Percentiles rank a stretch among this genome's conserved stretches.
Evolutionary conservation across 1,140 invertebrate species (phyloP).

Genomic region (Holcopasites calliopsidis): DNA sequence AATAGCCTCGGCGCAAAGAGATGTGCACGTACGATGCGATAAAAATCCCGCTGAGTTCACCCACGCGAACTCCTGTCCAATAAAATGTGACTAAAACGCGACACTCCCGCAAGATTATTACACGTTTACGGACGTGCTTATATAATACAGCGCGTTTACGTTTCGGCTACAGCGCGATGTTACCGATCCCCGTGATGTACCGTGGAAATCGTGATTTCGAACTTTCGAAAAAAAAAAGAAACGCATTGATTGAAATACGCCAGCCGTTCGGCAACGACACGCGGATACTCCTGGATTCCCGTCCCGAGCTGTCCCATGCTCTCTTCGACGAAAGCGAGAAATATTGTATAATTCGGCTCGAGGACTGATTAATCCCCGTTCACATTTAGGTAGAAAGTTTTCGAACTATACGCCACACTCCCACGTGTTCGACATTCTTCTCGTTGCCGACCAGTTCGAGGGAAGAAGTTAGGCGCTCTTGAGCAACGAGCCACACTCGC

Average conservation of each 20-base stretch:
- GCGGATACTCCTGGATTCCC: background rate
- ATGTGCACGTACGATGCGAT: constrained; percentile 28
- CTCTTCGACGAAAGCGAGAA: background rate
- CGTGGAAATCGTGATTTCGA: constrained; percentile 22
- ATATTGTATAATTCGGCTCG: background rate
- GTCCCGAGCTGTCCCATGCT: background rate
- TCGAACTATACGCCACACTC: background rate
- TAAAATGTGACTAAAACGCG: constrained; percentile 58
- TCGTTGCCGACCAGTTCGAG: constrained; percentile 50
- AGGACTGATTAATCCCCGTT: constrained; percentile 31
- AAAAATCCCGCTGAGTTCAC: constrained; percentile 46
- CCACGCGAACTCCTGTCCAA: constrained; percentile 46
- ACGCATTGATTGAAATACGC: background rate
- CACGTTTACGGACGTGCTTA: constrained; percentile 49
- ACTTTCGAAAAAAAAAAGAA: constrained; percentile 18
- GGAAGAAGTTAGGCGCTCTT: constrained; percentile 41
- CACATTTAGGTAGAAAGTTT: constrained; percentile 30
- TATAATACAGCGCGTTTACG: constrained; percentile 48
- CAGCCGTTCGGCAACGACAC: background rate
- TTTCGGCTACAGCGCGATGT: constrained; percentile 9
- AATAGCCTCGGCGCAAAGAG: background rate
- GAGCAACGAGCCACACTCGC: constrained; percentile 33
- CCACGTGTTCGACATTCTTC: constrained; percentile 30
- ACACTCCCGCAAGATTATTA: constrained; percentile 51
- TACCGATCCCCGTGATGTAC: background rate